Base-by-base conservation (phyloP, 2,797 vertebrate species). In the Cuniculus paca region DNA sequence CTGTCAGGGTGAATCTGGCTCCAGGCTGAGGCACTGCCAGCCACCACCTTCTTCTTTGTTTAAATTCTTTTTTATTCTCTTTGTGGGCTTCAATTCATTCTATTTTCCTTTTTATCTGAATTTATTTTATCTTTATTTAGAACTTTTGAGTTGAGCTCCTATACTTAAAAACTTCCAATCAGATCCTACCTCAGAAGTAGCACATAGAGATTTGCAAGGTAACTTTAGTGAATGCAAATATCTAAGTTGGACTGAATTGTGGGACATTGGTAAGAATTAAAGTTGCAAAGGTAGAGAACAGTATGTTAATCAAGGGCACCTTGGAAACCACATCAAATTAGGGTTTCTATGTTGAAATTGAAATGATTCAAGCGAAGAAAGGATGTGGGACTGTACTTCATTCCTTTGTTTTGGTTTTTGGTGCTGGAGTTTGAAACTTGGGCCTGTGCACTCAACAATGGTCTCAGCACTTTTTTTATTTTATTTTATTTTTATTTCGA, bases 41-140 rank as follows among this genome's bases (percentile, higher is more conserved):
- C n/a, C n/a, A n/a, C n/a, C n/a, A n/a, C n/a, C n/a, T n/a, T n/a
- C n/a, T n/a, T n/a, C n/a, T n/a, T n/a, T n/a, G n/a, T n/a, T n/a
- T n/a, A n/a, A n/a, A n/a, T n/a, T n/a, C n/a, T n/a, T n/a, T n/a
- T n/a, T n/a, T n/a, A n/a, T n/a, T n/a, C n/a, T n/a, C n/a, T n/a
- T n/a, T n/a, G n/a, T n/a, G n/a, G n/a, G n/a, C n/a, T n/a, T n/a
- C n/a, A n/a, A n/a, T n/a, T n/a, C n/a, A n/a, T n/a, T 92, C 12
- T 2, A 6, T 82, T 90, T 93, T 93, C 6, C 2, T 70, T 94
- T 93, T 50, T 50, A 81, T 48, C 42, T 79, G 17, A 54, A 39
- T 84, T 92, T 81, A 63, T 42, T 94, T 96, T 94, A 60, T 85
- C 68, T 89, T 80, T 31, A 78, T 83, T 91, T 81, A 12, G 16